Base-by-base conservation (phyloP, 2,113 vertebrate species). In the Catharus minimus region DNA sequence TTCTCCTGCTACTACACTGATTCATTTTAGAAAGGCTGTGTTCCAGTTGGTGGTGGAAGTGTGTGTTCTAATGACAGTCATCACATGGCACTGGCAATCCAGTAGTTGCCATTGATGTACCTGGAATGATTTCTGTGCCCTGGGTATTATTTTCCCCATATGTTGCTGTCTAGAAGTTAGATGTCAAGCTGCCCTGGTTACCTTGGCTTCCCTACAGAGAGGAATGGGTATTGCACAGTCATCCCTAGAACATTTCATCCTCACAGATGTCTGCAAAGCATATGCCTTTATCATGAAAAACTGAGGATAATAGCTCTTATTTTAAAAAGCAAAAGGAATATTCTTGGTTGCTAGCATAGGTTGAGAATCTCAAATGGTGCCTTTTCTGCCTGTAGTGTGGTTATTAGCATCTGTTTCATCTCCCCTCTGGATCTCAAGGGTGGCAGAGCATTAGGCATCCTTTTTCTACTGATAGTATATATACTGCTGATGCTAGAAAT, bases 401-500 rank as follows among this genome's bases (percentile, higher is more conserved):
- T 76, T 76, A 82, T 80, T 76, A 76, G 30, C 79, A 93, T 87
- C 58, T 43, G 27, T 92, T 93, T 92, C 58, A 92, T 69, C 67
- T 76, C 46, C 26, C 13, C 33, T 39, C 32, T 53, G 14, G 6
- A 52, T 67, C 67, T 73, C 79, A 69, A 6, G 79, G 55, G 50
- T 62, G 50, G 47, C 67, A 77, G 56, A 80, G 44, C 1, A 1
- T 46, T 69, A 76, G 38, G 9, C 53, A 67, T 66, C 75, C 47
- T 56, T 89, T 71, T 68, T 58, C 46, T 73, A n/a, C 36, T 46
- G 66, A 43, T 79, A 33, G 46, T 58, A 46, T 10, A 44, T 19
- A 26, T 60, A 71, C 10, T 67, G 39, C 43, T 67, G 67, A 8
- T 50, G 41, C 8, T 46, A 80, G 67, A 86, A 91, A 73, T 41